Conservation (phyloP, 1,140 invertebrate genomes). For the Lepidurus arcticus region DNA sequence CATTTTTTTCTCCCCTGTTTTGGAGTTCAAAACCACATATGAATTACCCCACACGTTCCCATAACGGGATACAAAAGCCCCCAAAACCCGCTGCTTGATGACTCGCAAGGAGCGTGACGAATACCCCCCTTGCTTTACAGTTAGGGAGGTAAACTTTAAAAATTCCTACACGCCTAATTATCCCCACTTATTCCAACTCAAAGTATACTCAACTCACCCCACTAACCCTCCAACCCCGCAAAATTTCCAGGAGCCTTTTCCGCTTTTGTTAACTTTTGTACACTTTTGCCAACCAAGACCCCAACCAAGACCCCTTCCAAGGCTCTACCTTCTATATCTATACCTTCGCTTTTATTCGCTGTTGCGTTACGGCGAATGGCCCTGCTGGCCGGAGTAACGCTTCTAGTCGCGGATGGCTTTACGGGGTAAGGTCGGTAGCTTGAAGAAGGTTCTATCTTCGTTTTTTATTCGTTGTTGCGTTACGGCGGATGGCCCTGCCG, state of each 20-base stretch:
- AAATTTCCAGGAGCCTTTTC: background rate
- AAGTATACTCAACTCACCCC: background rate
- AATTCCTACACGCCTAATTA: slow-evolving; percentile 15
- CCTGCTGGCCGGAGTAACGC: too few species aligned
- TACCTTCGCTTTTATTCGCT: too few species aligned
- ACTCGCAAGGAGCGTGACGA: background rate
- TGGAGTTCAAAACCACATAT: background rate
- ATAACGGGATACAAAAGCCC: background rate
- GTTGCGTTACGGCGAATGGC: too few species aligned
- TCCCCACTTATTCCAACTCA: background rate
- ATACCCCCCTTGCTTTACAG: background rate
- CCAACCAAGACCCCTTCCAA: too few species aligned
- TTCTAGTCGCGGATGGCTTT: too few species aligned
- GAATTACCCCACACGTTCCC: background rate
- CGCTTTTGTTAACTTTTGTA: background rate
- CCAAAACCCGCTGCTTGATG: background rate
- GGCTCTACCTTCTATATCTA: too few species aligned
- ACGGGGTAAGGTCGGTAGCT: too few species aligned
- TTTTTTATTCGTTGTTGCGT: too few species aligned
- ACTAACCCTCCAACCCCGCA: background rate
- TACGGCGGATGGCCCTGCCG: too few species aligned
- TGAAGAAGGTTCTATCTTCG: too few species aligned
- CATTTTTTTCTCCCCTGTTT: too few species aligned
- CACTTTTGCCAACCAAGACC: too few species aligned
- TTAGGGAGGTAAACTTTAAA: background rate